Conservation (phyloP, 2,888 invertebrate species). For the Drosophila kambysellisi region DNA sequence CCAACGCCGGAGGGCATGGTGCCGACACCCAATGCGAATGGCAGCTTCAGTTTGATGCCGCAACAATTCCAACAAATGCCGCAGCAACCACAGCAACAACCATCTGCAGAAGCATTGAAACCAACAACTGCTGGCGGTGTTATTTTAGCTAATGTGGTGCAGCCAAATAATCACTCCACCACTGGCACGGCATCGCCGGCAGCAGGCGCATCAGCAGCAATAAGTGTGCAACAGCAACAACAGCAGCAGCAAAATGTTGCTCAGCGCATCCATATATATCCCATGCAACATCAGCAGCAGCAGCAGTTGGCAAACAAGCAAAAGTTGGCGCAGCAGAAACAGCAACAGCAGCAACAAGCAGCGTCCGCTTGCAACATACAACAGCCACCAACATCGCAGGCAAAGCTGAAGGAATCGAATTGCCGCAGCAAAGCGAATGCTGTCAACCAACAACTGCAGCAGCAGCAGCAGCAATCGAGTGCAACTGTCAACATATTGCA, state of each 20-base stretch:
- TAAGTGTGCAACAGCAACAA: constrained; percentile 81
- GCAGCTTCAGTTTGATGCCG: constrained; percentile 74
- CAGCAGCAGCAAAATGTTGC: constrained; percentile 69
- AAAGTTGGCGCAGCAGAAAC: constrained; percentile 50
- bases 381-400: constrained; percentile 33
- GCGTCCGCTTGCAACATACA: constrained; percentile 42
- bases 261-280: constrained; percentile 83
- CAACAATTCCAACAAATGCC: constrained; percentile 64
- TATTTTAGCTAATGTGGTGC: constrained; percentile 84
- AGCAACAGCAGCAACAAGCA: constrained; percentile 60
- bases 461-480: constrained; percentile 37
- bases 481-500: constrained; percentile 46
- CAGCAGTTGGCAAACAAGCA: constrained; percentile 47
- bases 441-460: constrained; percentile 38
- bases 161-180: constrained; percentile 84
- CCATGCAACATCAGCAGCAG: constrained; percentile 82
- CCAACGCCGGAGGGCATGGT: constrained; percentile 86
- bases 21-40: constrained; percentile 82
- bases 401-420: constrained; percentile 44
- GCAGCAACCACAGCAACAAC: constrained; percentile 54
- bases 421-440: constrained; percentile 43
- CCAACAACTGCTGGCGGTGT: constrained; percentile 34
- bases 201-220: constrained; percentile 59
- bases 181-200: constrained; percentile 60
- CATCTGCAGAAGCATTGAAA: constrained; percentile 52